Evolutionary conservation across 2,888 invertebrate species (phyloP), one percentile per base, ranked within the genome.

Genomic region (Tinea semifulvella): DNA sequence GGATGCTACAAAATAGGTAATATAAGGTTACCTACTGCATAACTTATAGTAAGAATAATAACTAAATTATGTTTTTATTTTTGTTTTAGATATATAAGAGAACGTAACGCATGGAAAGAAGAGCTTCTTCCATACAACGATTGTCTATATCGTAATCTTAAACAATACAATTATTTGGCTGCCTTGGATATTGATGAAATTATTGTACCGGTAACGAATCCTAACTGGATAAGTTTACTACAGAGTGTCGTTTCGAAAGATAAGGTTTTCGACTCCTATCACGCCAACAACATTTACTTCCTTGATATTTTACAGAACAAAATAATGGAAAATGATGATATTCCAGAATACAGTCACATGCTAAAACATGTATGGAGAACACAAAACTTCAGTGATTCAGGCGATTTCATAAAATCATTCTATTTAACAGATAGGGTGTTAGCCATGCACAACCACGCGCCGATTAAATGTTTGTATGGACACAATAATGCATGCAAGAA

Each of bases 61-160:
- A n/a, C n/a, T 22, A 22, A 22, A 22, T 22, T 22, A 22, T 22
- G 8, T 22, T 22, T 22, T 22, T 22, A 22, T 31, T 11, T 5
- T 13, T 36, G 16, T 36, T 36, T 6, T 17, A 36, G 36, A 16
- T 36, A 36, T n/a, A 36, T 36, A 6, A 11, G n/a, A 5, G 17
- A 36, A 7, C 6, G 16, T 17, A 6, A 4, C 16, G 4, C 14
- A 5, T 36, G 14, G 36, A 36, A 36, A 36, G 36, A 36, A 7
- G 36, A 36, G n/a, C n/a, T 36, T 14, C n/a, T 36, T 6, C 36
- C 36, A 14, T 36, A 16, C 36, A 36, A 36, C 11, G 36, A 36
- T 17, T 36, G 36, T 17, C n/a, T 36, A 6, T 36, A 36, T 36
- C 13, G 36, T 5, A 36, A 36, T 36, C 6, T 36, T 3, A 14